A percentile compares a stretch with the other conserved stretches of the same genome.
phyloP scores from a whole-genome alignment of 2,888 invertebrate species.

The Ophion obscuratus region DNA sequence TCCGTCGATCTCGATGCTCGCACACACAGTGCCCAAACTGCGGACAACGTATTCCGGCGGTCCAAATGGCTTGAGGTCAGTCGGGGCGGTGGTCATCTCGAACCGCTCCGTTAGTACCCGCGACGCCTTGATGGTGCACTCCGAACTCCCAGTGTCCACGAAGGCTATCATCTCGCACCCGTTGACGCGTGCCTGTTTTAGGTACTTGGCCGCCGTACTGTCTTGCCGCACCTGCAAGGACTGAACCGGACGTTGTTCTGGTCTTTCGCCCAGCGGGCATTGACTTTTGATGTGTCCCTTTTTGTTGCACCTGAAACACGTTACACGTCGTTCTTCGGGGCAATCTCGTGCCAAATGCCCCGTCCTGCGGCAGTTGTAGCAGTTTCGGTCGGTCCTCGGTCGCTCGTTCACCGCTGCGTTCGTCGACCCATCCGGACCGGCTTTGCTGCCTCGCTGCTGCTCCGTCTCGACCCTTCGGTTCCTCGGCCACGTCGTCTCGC shows the following conservation, averaged over 20 bases:
- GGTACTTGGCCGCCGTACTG: not conserved
- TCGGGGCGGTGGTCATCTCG: not conserved
- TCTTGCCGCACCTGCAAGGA: not conserved
- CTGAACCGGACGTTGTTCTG: too few species aligned
- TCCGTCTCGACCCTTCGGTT: not conserved
- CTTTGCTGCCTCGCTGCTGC: not conserved
- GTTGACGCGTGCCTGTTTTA: constrained; percentile 48
- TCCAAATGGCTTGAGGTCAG: not conserved
- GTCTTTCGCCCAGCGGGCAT: not conserved
- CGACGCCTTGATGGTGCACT: constrained; percentile 42
- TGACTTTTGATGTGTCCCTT: constrained; percentile 1
- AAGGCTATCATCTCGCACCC: constrained; percentile 3
- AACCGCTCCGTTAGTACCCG: not conserved
- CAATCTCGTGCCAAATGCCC: constrained; percentile 16
- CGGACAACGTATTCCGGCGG: not conserved
- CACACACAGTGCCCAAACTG: not conserved
- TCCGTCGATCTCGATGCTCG: not conserved
- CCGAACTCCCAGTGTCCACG: not conserved
- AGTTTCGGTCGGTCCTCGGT: not conserved
- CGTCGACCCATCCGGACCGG: too few species aligned
- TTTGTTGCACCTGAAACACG: constrained; percentile 4
- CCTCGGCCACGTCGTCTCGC: not conserved
- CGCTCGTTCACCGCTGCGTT: too few species aligned
- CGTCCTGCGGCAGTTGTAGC: constrained; percentile 1
- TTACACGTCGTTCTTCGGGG: not conserved